These are phyloP conservation scores for Diglossa cyanea DNA, from an alignment of 2,797 vertebrate species.

Conservation along the genomic window DNA sequence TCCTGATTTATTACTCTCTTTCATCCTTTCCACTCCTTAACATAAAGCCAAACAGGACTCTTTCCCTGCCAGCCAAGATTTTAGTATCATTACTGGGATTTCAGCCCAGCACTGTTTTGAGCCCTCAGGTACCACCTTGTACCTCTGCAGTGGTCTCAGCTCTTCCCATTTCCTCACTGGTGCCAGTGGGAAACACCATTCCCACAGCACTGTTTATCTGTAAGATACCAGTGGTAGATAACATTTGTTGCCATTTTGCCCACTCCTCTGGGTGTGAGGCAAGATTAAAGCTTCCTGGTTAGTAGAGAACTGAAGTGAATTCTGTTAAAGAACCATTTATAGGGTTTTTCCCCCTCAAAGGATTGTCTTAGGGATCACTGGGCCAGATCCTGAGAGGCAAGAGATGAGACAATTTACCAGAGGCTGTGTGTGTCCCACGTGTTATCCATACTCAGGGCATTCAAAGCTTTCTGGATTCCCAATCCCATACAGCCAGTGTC, in stretches of 20 bases:
- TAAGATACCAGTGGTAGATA: neutral
- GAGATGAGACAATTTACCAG: neutral
- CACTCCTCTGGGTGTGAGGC: neutral
- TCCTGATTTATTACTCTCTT: neutral
- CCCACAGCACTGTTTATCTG: neutral
- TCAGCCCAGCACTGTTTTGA: neutral
- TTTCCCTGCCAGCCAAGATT: neutral
- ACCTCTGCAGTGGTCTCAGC: neutral
- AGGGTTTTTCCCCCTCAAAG: accelerated
- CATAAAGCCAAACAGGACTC: neutral
- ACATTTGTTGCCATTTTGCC: neutral
- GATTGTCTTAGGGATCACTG: neutral
- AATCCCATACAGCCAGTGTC: neutral
- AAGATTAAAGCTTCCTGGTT: neutral
- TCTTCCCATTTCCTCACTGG: neutral
- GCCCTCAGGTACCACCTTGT: neutral
- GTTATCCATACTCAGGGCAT: neutral
- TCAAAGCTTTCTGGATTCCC: neutral
- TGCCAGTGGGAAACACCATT: neutral
- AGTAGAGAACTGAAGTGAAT: neutral
- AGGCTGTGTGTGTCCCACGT: accelerated
- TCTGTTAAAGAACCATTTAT: neutral
- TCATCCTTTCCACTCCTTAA: neutral
- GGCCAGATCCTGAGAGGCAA: neutral
- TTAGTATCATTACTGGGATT: neutral